These are phyloP conservation scores for Rattus rattus DNA, from an alignment of 2,113 vertebrate species.

Conservation along the genomic window DNA sequence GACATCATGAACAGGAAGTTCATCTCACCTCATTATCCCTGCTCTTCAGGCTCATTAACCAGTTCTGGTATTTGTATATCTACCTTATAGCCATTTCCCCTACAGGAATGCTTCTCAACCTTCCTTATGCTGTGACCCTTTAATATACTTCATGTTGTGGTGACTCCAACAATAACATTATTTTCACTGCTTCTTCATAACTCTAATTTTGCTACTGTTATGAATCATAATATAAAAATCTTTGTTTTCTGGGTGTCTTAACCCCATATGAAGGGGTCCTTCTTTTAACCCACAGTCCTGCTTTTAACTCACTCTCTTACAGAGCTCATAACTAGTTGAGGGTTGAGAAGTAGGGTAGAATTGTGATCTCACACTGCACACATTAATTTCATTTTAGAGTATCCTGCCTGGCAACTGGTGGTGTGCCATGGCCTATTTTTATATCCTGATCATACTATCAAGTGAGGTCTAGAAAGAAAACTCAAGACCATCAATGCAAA, in stretches of 20 bases:
- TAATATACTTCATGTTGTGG: not conserved
- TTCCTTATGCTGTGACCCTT: not conserved
- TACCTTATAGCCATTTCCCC: not conserved
- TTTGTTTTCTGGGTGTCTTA: not conserved
- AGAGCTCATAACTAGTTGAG: not conserved
- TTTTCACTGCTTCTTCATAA: not conserved
- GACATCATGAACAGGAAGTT: not conserved
- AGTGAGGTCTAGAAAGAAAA: not conserved
- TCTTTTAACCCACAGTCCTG: not conserved
- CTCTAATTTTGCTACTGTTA: not conserved
- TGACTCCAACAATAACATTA: not conserved
- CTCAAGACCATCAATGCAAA: not conserved
- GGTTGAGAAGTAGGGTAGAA: fast-evolving
- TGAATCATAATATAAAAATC: not conserved
- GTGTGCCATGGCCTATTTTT: not conserved
- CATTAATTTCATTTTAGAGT: not conserved
- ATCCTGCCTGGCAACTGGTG: not conserved
- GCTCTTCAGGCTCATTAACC: not conserved
- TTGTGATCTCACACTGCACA: not conserved
- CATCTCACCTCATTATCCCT: not conserved
- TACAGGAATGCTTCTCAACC: not conserved
- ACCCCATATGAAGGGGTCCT: not conserved
- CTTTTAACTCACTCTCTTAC: not conserved
- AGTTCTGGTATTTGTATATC: not conserved
- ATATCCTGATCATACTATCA: not conserved